phyloP scores from a whole-genome alignment of 2,888 invertebrate species.

The Limnephilus marmoratus region DNA sequence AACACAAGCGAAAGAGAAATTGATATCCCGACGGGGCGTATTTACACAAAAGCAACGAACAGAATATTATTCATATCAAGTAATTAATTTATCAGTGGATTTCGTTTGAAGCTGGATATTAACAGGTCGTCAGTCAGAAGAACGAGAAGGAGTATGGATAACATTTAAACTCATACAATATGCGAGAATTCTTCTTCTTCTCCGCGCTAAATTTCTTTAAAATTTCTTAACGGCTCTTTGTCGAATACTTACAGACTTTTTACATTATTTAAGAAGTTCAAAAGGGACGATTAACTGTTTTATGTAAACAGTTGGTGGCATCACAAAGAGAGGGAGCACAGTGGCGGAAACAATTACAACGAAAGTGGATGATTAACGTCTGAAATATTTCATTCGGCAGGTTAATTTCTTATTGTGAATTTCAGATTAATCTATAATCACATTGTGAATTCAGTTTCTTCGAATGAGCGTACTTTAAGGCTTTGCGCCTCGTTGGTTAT shows the following conservation, averaged over 20 bases:
- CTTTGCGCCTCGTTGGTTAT: neutral
- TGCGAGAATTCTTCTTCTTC: constrained; percentile 37
- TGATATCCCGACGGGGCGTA: neutral
- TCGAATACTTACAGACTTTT: constrained; percentile 65
- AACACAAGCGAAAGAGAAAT: neutral
- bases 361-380: constrained; percentile 58
- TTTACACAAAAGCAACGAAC: constrained; percentile 9
- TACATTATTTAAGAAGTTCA: constrained; percentile 64
- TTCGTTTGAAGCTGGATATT: constrained; percentile 52
- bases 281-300: constrained; percentile 65
- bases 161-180: constrained; percentile 29
- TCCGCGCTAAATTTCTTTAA: constrained; percentile 60
- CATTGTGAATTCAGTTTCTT: neutral
- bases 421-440: constrained; percentile 24
- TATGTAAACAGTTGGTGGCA: constrained; percentile 62
- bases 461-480: neutral
- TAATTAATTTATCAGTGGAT: constrained; percentile 59
- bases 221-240: constrained; percentile 62
- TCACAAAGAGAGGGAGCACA: constrained; percentile 57
- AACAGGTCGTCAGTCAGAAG: constrained; percentile 39
- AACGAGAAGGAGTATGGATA: constrained; percentile 24
- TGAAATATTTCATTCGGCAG: constrained; percentile 45
- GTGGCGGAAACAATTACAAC: constrained; percentile 61
- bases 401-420: constrained; percentile 29
- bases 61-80: constrained; percentile 33